phyloP scores from a whole-genome alignment of 2,797 vertebrate genomes.

The Oceanodroma leucorhoa region DNA sequence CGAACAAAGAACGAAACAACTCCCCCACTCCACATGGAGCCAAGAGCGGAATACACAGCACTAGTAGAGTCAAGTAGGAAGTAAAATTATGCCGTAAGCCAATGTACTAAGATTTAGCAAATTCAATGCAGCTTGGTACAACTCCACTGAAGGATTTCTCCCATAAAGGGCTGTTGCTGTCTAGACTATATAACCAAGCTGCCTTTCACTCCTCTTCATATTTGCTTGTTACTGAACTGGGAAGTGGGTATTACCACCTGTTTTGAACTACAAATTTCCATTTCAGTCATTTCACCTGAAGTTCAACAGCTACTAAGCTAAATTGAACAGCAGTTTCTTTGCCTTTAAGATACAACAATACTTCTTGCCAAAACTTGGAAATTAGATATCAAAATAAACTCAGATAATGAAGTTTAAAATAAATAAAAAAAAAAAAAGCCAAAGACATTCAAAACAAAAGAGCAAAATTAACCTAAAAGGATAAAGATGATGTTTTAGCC shows the following conservation, averaged over 20 bases:
- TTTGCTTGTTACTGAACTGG: background rate
- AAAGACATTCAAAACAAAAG: background rate
- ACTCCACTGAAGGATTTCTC: background rate
- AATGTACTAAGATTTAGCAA: background rate
- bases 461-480: background rate
- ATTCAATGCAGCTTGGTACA: background rate
- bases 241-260: background rate
- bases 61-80: background rate
- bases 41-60: background rate
- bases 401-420: background rate
- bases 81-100: background rate
- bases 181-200: background rate
- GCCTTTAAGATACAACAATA: background rate
- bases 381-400: background rate
- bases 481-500: background rate
- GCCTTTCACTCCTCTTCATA: background rate
- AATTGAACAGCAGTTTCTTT: background rate
- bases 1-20: fast-evolving
- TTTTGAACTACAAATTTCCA: background rate
- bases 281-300: background rate
- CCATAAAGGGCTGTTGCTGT: background rate
- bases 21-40: background rate
- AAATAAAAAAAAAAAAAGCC: background rate
- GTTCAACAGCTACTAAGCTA: background rate
- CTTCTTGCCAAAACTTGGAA: background rate